These are phyloP conservation scores for Pomatostomus ruficeps DNA, from an alignment of 2,113 vertebrate species.

Conservation along the genomic window DNA sequence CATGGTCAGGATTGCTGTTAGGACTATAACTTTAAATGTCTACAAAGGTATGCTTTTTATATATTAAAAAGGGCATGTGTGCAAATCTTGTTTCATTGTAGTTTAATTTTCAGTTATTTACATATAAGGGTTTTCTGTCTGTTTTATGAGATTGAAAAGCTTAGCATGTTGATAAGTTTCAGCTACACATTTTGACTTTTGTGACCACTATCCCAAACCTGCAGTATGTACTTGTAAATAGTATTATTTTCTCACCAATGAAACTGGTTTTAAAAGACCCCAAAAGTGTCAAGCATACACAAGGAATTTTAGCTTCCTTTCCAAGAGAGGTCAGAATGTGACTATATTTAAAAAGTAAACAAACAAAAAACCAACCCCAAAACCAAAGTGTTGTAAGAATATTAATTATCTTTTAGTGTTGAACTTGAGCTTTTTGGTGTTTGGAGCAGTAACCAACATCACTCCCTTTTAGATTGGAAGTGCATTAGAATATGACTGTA, in stretches of 20 bases:
- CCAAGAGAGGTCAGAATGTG: neutral
- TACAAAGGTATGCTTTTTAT: conserved; percentile 89
- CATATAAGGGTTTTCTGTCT: neutral
- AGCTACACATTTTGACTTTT: neutral
- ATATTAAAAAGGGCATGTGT: neutral
- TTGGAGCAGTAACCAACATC: neutral
- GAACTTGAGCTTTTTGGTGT: neutral
- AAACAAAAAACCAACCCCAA: neutral
- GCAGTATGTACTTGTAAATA: neutral
- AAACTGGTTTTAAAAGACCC: accelerated
- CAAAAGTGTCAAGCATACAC: neutral
- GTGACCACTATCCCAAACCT: neutral
- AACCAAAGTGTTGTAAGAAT: neutral
- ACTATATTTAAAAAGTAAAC: neutral
- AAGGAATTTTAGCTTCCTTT: neutral
- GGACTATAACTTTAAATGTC: conserved; percentile 97
- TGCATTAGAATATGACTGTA: neutral
- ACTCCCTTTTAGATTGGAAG: neutral
- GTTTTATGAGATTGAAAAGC: neutral
- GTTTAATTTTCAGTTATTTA: neutral
- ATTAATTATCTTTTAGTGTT: neutral
- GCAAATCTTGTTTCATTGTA: neutral
- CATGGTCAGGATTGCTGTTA: conserved; percentile 98
- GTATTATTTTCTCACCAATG: neutral
- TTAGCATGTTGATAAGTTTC: neutral